Evolutionary conservation across 2,113 vertebrate genomes (phyloP), one percentile per base, ranked within the genome.

Genomic region (Asarcornis scutulata): DNA sequence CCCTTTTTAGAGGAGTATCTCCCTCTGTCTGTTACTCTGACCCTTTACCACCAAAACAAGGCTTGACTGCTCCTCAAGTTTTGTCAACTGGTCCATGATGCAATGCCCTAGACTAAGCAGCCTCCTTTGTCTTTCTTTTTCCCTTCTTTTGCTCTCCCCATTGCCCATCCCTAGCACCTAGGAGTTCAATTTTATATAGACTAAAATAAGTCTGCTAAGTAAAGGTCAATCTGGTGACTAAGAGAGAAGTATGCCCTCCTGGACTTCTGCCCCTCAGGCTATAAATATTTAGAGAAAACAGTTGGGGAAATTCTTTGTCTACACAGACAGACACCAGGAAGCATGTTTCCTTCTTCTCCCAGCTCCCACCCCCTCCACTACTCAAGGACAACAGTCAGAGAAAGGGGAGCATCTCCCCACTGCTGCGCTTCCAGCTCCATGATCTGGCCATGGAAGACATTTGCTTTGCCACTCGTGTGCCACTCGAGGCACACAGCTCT

Each of bases 241-340:
- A 79, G 81, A 89, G 66, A 88, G 80, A 86, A 80, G 36, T 25
- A 62, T 26, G 69, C 63, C 62, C 67, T 92, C 62, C 67, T 63
- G 36, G 88, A 93, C 62, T 83, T 93, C 77, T 94, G 90, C 58
- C 74, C 77, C 67, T 84, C n/a, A 11, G 58, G 27, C 67, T 96
- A 96, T 94, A 93, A 96, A 96, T 96, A 95, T 59, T 27, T 38
- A 7, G 32, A 88, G 62, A 62, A 89, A 86, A 64, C 55, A 84
- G 34, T 58, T 59, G 60, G 79, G 83, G 59, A 93, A 96, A 96
- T 95, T 96, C 88, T 93, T 93, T 94, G 66, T 92, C 93, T 94
- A 82, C 77, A 76, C 62, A 69, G 64, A 76, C 62, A 91, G 92
- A 95, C 88, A 93, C 58, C 78, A 92, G 88, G 88, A 96, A 96